Conservation (phyloP, 2,797 vertebrate species). For the Urocyon cinereoargenteus region DNA sequence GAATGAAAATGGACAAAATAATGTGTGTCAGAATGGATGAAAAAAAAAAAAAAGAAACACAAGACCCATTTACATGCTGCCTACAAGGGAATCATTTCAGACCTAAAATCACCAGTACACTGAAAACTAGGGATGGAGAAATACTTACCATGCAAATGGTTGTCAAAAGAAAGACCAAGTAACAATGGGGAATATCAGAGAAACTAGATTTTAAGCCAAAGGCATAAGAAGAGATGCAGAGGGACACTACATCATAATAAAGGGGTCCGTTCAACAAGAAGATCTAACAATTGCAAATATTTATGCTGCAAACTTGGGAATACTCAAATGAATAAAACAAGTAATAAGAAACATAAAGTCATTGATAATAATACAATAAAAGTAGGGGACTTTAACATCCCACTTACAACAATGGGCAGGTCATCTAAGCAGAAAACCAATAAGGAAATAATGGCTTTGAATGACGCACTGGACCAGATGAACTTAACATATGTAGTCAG, state of each 20-base stretch:
- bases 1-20: background rate
- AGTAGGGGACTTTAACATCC: no score
- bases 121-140: no score
- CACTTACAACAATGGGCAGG: no score
- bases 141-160: no score
- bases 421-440: no score
- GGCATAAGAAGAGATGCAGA: background rate
- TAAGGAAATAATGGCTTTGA: no score
- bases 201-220: background rate
- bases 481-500: no score
- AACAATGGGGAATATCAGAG: background rate
- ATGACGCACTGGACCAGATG: no score
- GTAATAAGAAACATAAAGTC: background rate
- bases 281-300: background rate
- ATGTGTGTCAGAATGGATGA: background rate
- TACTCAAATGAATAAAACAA: background rate
- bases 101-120: no score
- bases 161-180: background rate
- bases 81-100: no score
- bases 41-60: no score
- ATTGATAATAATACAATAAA: background rate
- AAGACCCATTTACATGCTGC: no score
- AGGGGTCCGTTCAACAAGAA: background rate
- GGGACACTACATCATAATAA: background rate
- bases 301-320: background rate